phyloP scores from a whole-genome alignment of 2,888 invertebrate genomes.

The Sarcophaga subvicina region DNA sequence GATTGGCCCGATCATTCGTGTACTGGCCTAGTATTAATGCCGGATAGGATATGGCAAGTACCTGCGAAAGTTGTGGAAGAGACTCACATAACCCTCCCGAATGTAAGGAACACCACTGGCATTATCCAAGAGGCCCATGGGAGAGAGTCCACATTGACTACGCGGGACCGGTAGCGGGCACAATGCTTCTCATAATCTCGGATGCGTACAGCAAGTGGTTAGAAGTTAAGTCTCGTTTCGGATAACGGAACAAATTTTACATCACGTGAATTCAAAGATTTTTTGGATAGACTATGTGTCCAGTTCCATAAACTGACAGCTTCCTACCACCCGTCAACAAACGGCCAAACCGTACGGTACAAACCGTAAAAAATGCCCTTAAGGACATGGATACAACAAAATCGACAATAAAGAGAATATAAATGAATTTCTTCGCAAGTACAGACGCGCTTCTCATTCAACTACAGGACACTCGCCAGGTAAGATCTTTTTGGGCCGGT shows the following conservation, averaged over 20 bases:
- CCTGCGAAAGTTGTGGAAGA: neutral
- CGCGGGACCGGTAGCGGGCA: slow-evolving; percentile 77
- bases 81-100: no score
- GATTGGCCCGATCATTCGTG: slow-evolving; percentile 48
- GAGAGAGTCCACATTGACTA: slow-evolving; percentile 74
- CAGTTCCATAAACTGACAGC: slow-evolving; percentile 63
- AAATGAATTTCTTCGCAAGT: slow-evolving; percentile 55
- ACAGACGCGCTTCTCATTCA: slow-evolving; percentile 31
- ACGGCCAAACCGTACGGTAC: slow-evolving; percentile 46
- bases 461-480: slow-evolving; percentile 24
- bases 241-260: slow-evolving; percentile 71
- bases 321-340: slow-evolving; percentile 69
- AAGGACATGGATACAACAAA: slow-evolving; percentile 51
- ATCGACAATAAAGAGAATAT: slow-evolving; percentile 42
- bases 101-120: no score
- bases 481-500: slow-evolving; percentile 27
- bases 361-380: slow-evolving; percentile 60
- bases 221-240: slow-evolving; percentile 62
- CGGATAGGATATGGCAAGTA: slow-evolving; percentile 25
- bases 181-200: slow-evolving; percentile 75
- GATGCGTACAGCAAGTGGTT: slow-evolving; percentile 57
- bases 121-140: neutral
- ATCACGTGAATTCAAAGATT: slow-evolving; percentile 55
- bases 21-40: slow-evolving; percentile 38
- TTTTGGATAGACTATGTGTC: slow-evolving; percentile 51